These are phyloP conservation scores for Latrodectus geometricus DNA, from an alignment of 1,140 invertebrate genomes.

Conservation along the genomic window DNA sequence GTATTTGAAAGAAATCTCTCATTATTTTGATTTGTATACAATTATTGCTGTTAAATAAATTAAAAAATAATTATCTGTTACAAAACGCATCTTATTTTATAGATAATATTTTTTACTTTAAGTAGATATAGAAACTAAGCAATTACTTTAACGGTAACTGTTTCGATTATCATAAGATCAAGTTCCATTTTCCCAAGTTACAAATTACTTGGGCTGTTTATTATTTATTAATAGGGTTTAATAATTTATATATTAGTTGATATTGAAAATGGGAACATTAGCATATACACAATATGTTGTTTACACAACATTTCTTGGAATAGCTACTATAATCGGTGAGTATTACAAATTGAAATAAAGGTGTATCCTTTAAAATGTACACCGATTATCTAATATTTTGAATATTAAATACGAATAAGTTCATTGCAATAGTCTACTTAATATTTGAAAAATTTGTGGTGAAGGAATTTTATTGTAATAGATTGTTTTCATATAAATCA, in stretches of 20 bases:
- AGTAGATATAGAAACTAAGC: not conserved
- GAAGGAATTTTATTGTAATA: too few relatives aligned
- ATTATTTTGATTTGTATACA: too few relatives aligned
- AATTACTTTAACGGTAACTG: conserved; percentile 2
- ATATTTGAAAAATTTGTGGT: not conserved
- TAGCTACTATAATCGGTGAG: conserved; percentile 43
- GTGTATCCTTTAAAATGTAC: not conserved
- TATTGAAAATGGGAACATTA: conserved; percentile 34
- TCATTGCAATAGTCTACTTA: not conserved
- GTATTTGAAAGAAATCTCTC: too few relatives aligned
- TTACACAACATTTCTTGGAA: conserved; percentile 23
- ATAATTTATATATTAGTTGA: not conserved
- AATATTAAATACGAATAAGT: not conserved
- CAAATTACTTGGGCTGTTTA: not conserved
- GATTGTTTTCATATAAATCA: too few relatives aligned
- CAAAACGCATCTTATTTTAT: too few relatives aligned
- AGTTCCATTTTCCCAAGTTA: not conserved
- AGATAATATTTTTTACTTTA: too few relatives aligned
- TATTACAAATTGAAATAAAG: not conserved
- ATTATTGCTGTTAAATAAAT: too few relatives aligned
- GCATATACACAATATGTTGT: conserved; percentile 39
- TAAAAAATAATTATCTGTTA: too few relatives aligned
- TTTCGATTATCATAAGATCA: conserved; percentile 1
- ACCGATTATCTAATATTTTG: not conserved
- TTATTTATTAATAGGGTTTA: not conserved